A percentile compares a stretch with the other conserved stretches of the same genome.
Evolutionary conservation across 2,113 vertebrate species (phyloP).

Genomic region (Cryptotis parvus): DNA sequence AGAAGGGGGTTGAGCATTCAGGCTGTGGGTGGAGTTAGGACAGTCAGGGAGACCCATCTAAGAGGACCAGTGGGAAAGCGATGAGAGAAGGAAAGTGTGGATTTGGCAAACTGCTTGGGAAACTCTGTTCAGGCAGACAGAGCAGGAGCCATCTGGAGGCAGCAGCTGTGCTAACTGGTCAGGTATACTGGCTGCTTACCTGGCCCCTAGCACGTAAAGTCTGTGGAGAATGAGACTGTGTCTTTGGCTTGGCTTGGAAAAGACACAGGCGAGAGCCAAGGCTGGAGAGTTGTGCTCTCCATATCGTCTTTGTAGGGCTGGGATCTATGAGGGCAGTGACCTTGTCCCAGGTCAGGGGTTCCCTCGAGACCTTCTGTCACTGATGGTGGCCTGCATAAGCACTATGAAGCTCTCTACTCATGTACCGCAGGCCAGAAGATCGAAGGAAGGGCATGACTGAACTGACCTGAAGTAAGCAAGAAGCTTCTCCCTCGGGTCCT

Average conservation of each 20-base stretch:
- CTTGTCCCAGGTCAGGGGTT: background rate
- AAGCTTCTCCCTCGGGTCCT: background rate
- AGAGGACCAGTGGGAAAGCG: background rate
- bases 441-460: rapidly evolving
- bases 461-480: background rate
- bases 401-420: rapidly evolving
- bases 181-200: background rate
- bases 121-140: background rate
- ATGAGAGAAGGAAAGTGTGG: background rate
- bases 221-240: background rate
- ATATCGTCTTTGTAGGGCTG: background rate
- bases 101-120: rapidly evolving
- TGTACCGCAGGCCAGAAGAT: background rate
- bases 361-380: background rate
- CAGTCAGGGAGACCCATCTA: background rate
- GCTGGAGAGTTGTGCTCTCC: too few relatives aligned
- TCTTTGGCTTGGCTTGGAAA: background rate
- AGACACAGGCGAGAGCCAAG: too few relatives aligned
- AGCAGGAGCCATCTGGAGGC: background rate
- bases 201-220: background rate
- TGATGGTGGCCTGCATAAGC: rapidly evolving
- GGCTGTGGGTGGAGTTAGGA: too few relatives aligned
- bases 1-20: background rate
- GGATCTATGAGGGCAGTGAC: background rate
- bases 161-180: background rate